A percentile compares a stretch with the other conserved stretches of the same genome.
These are phyloP conservation scores for Eupithecia vulgata DNA, from an alignment of 2,888 invertebrate genomes.

Conservation along the genomic window DNA sequence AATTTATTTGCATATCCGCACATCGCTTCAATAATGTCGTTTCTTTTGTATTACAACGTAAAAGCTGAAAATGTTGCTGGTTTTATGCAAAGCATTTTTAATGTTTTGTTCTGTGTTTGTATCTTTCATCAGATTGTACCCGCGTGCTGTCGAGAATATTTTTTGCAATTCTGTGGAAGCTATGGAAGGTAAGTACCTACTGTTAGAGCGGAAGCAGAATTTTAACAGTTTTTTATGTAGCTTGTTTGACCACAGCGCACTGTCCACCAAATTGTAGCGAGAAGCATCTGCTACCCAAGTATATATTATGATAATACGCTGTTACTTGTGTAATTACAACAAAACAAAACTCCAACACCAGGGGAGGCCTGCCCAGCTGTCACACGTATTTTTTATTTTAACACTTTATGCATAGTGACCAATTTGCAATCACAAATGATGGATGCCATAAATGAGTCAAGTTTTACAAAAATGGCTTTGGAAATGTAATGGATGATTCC, in stretches of 20 bases:
- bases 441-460: too few relatives aligned
- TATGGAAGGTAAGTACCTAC: neutral
- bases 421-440: too few relatives aligned
- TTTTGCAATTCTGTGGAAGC: neutral
- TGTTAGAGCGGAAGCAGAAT: neutral
- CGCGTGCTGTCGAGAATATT: neutral
- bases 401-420: too few relatives aligned
- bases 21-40: conserved; percentile 15
- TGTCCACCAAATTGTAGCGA: neutral
- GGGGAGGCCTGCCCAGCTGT: too few relatives aligned
- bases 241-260: too few relatives aligned
- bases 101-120: neutral
- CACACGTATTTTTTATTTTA: too few relatives aligned
- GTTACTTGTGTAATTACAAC: too few relatives aligned
- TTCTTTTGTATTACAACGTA: neutral
- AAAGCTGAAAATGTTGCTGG: neutral
- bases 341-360: too few relatives aligned
- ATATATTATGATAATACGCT: neutral
- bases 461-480: too few relatives aligned
- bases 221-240: neutral
- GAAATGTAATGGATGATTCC: too few relatives aligned
- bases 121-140: neutral
- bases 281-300: too few relatives aligned
- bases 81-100: neutral
- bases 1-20: conserved; percentile 10